Base-by-base conservation (phyloP, 2,797 vertebrate genomes). In the Pelodytes ibericus region DNA sequence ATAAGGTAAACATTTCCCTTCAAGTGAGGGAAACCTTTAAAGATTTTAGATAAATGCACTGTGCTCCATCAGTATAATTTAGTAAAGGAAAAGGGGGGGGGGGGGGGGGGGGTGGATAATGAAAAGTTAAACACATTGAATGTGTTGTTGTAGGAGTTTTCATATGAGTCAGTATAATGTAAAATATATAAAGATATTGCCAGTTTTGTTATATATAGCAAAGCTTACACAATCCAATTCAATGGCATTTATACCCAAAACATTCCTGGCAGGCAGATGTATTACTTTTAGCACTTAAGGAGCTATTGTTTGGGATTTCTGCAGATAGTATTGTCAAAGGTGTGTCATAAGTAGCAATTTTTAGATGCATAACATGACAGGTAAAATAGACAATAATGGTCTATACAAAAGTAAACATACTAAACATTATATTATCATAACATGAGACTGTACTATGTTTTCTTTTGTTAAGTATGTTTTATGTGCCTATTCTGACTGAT, bases 171-270 rank as follows among this genome's bases (percentile, higher is more conserved):
- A 44, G 22, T 53, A 53, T 53, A n/a, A 22, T 53, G 2, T 22
- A 3, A 53, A 53, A 53, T 20, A 22, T 7, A 22, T 5, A 53
- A 11, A 53, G 4, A 20, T 62, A 39, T 62, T 39, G 24, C n/a
- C 18, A 10, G 10, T 62, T 36, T 8, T 36, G n/a, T 62, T 11
- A 36, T 62, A 8, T 62, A n/a, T 26, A 36, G n/a, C 1, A 36
- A 62, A 39, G 13, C 13, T 60, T 60, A 60, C 9, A 60, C 58
- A 60, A 60, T 60, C 58, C 58, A 60, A 11, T 30, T 16, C 58
- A 60, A 60, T 30, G 58, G 27, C 39, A n/a, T 62, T 31, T 8
- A 18, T 2, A 36, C 2, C 15, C 36, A 62, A 18, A 33, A 2
- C 1, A 22, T 29, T 22, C 9, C 18, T 39, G 18, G 36, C 30